Percentiles rank a stretch among this genome's conserved stretches.
These are phyloP conservation scores for Lepus timidus DNA, from an alignment of 2,113 vertebrate genomes.

Conservation along the genomic window DNA sequence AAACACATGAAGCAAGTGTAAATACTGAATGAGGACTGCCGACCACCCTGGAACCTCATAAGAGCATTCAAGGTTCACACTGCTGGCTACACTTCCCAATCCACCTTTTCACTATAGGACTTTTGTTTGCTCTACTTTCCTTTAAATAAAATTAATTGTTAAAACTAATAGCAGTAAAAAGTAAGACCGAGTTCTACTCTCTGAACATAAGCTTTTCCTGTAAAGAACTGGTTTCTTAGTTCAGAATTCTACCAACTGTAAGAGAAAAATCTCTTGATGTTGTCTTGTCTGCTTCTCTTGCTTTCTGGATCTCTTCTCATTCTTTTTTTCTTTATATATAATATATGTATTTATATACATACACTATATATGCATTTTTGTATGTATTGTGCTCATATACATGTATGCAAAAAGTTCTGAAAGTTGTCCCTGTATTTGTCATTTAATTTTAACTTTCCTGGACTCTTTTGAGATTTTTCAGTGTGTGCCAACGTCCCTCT, in stretches of 20 bases:
- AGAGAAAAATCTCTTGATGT: constrained; percentile 44
- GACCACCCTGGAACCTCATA: too few species aligned
- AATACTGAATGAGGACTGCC: background rate
- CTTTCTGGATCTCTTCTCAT: constrained; percentile 51
- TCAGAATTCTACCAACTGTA: constrained; percentile 44
- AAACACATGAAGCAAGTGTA: background rate
- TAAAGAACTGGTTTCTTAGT: background rate
- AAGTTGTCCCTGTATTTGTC: constrained; percentile 64
- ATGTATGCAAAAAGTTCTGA: background rate
- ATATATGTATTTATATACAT: constrained; percentile 81
- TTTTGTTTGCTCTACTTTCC: background rate
- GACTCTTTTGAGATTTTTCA: constrained; percentile 73
- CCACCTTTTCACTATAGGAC: background rate
- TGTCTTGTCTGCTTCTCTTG: constrained; percentile 69
- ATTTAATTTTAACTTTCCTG: constrained; percentile 74
- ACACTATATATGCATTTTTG: constrained; percentile 78
- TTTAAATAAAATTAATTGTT: constrained; percentile 35
- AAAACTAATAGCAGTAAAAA: constrained; percentile 42
- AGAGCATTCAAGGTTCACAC: background rate
- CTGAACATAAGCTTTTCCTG: background rate
- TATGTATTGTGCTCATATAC: constrained; percentile 44
- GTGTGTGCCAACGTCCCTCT: constrained; percentile 78
- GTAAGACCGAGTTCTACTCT: background rate
- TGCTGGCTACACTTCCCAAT: background rate
- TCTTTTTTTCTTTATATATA: constrained; percentile 74